Evolutionary conservation across 2,113 vertebrate genomes (phyloP).

Genomic region (Crotalus tigris): DNA sequence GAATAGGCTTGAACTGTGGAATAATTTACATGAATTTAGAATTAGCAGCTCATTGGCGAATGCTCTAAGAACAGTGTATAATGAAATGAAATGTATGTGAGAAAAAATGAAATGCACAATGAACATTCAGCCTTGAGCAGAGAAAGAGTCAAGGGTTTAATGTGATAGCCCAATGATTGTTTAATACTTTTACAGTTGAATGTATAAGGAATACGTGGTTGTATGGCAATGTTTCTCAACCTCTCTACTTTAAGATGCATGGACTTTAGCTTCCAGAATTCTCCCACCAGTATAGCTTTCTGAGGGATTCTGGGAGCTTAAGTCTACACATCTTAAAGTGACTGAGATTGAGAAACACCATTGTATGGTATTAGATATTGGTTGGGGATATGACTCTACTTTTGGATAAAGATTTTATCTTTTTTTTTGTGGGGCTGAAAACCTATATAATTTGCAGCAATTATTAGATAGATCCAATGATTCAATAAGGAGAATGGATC

Average conservation of each 20-base stretch:
- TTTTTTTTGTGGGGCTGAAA: neutral
- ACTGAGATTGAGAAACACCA: no score
- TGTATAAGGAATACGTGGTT: neutral
- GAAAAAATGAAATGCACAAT: neutral
- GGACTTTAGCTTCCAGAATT: no score
- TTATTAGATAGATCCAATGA: neutral
- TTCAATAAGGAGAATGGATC: neutral
- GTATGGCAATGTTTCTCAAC: neutral
- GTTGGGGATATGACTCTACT: neutral
- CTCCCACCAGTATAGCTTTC: no score
- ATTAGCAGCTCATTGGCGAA: neutral
- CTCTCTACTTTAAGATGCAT: no score
- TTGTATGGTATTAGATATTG: neutral
- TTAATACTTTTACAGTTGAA: neutral
- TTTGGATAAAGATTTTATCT: neutral
- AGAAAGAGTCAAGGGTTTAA: neutral
- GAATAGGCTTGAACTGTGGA: neutral
- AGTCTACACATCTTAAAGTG: no score
- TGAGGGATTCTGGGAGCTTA: no score
- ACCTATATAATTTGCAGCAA: neutral
- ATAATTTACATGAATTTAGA: neutral
- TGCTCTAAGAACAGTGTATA: neutral
- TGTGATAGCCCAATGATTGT: neutral
- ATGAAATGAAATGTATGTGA: neutral
- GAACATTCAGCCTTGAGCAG: neutral